Evolutionary conservation across 2,113 vertebrate genomes (phyloP), one percentile per base, ranked within the genome.

Genomic region (Montifringilla adamsi): DNA sequence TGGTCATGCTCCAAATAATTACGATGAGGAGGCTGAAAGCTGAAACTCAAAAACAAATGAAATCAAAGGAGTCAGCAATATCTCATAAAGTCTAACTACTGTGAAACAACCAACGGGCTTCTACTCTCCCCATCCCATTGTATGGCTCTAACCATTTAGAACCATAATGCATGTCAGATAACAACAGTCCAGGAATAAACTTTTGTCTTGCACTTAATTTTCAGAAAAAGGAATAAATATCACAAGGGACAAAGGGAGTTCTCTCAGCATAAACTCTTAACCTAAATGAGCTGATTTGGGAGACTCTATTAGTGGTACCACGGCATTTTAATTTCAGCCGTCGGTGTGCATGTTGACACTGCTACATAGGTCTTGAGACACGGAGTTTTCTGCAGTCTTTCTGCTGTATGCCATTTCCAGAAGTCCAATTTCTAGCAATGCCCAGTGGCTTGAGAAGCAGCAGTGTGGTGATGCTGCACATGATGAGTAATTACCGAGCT

Each of bases 21-120:
- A 43, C 55, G 81, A 93, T 47, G 12, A 21, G 20, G 53, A 94
- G 85, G 91, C 17, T 83, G 28, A 91, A 97, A 95, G 58, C 60
- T 91, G 91, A 91, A 95, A 78, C 24, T 63, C 52, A 70, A 74
- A 81, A 63, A 19, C 33, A 88, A 76, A 44, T 0, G 0, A 89
- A 91, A 76, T 30, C 27, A 58, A 27, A 62, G 17, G 44, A 86
- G 30, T 82, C 35, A 39, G 46, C 83, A 43, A 37, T 23, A 16
- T 72, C 50, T 28, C 59, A 26, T 67, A 10, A 86, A 60, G 52
- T 39, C 67, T 80, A 59, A 91, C 12, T 53, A 18, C 35, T 74
- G 43, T 67, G 39, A 88, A 90, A 80, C 13, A 83, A 75, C 63
- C 67, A 66, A 24, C 5, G 12, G 35, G 41, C 63, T 83, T 50